Base-by-base conservation (phyloP, 2,888 invertebrate species). In the Glyphotaelius pellucidus region DNA sequence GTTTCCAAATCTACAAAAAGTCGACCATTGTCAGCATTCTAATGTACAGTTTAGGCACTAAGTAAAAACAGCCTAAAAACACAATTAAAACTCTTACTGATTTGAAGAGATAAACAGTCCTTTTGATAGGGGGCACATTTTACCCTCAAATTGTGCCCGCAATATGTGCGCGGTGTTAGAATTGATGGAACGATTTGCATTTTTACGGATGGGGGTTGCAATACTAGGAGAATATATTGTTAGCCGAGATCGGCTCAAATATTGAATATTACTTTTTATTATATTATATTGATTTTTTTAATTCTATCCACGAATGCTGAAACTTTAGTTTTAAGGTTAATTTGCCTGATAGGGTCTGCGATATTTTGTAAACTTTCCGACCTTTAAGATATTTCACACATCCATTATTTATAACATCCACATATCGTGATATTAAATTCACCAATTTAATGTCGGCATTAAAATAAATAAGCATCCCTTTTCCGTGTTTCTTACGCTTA, bases 141-240 rank as follows among this genome's bases (percentile, higher is more conserved):
- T 38, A 86, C 42, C 31, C 83, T 80, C 35, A 14, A 83, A 31
- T 83, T 83, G 35, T 31, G 25, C 30, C 35, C 35, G 19, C 35
- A 32, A 15, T 83, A 19, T 31, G 32, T 83, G 32, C 31, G 32
- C 11, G 35, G n/a, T 79, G 25, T 90, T 91, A 85, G 90, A 90
- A 86, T 90, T 90, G 91, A 90, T 85, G 80, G 32, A 80, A 86
- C 89, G 85, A 80, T 90, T 90, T 90, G 91, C 89, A 90, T 89
- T 92, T 91, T 86, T 88, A 92, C 80, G 91, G 90, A 83, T 52
- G 88, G 92, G 93, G 91, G 92, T 92, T 90, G 92, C 90, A 42
- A 47, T 89, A 90, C 90, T 89, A 92, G 92, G 92, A 89, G 90
- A 81, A 83, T 89, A 91, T 91, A 89, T 80, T 42, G 52, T 31